Percentiles rank a stretch among this genome's conserved stretches.
phyloP scores from a whole-genome alignment of 2,113 vertebrate genomes.

The Burhinus oedicnemus region DNA sequence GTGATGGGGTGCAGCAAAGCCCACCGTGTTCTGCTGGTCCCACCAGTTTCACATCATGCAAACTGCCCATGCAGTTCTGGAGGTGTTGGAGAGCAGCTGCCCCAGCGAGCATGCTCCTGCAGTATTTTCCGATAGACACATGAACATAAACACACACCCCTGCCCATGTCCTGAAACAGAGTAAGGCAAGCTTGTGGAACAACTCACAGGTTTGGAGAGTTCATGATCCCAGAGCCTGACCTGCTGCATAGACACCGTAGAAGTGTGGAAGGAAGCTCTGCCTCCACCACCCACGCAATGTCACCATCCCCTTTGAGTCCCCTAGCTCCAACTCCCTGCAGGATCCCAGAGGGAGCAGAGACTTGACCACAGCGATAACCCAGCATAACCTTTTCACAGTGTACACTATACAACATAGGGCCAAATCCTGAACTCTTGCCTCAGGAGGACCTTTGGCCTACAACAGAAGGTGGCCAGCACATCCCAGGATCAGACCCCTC shows the following conservation, averaged over 20 bases:
- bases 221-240: background rate
- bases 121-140: background rate
- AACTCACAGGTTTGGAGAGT: background rate
- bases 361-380: fast-evolving
- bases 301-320: background rate
- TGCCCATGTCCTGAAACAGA: fast-evolving
- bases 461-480: background rate
- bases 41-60: background rate
- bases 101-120: fast-evolving
- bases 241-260: background rate
- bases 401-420: background rate
- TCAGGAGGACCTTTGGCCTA: background rate
- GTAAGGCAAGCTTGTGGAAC: background rate
- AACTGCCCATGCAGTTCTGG: background rate
- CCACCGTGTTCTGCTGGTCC: background rate
- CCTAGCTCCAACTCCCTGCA: background rate
- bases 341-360: background rate
- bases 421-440: background rate
- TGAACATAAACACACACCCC: fast-evolving
- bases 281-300: fast-evolving
- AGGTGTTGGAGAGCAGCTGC: background rate
- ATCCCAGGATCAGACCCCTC: background rate
- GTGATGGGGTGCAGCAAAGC: background rate
- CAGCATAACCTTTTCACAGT: background rate
- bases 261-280: background rate